phyloP scores from a whole-genome alignment of 2,113 vertebrate genomes.

The Scophthalmus maximus region DNA sequence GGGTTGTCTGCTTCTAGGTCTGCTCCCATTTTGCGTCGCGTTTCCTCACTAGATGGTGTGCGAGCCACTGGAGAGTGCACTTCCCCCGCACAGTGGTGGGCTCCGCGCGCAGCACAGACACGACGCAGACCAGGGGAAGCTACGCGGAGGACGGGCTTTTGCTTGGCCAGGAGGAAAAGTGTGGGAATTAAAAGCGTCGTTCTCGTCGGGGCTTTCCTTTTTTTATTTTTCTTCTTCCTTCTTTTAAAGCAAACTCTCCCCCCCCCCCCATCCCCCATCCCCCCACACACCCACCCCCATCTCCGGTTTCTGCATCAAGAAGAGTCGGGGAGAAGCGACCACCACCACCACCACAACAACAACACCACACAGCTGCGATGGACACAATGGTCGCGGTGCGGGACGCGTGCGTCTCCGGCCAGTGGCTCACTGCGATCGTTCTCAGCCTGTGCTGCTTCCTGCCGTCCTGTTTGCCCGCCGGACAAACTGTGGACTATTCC shows the following conservation, averaged over 20 bases:
- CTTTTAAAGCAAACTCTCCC: background rate
- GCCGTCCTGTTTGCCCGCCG: slow-evolving; percentile 91
- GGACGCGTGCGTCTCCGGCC: slow-evolving; percentile 94
- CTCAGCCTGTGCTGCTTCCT: slow-evolving; percentile 95
- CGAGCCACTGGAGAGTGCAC: slow-evolving; percentile 88
- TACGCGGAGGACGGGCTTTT: slow-evolving; percentile 72
- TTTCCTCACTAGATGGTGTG: slow-evolving; percentile 94
- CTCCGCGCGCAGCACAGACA: slow-evolving; percentile 70
- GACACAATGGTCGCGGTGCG: slow-evolving; percentile 94
- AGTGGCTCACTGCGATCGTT: slow-evolving; percentile 91
- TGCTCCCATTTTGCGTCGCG: slow-evolving; percentile 88
- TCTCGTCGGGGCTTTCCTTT: slow-evolving; percentile 27
- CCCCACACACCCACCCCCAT: background rate
- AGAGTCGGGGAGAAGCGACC: slow-evolving; percentile 71
- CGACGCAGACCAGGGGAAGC: slow-evolving; percentile 79
- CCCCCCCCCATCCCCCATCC: background rate
- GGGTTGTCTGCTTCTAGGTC: slow-evolving; percentile 88
- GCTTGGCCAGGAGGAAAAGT: slow-evolving; percentile 68
- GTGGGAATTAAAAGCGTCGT: slow-evolving; percentile 67
- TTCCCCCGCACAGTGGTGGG: slow-evolving; percentile 75
- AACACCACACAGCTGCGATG: slow-evolving; percentile 86
- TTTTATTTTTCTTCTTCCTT: too few species aligned
- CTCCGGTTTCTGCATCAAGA: too few species aligned
- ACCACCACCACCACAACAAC: slow-evolving; percentile 12
- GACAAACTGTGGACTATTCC: slow-evolving; percentile 93